A percentile compares a stretch with the other conserved stretches of the same genome.
phyloP scores from a whole-genome alignment of 2,113 vertebrate genomes.

The Asarcornis scutulata region DNA sequence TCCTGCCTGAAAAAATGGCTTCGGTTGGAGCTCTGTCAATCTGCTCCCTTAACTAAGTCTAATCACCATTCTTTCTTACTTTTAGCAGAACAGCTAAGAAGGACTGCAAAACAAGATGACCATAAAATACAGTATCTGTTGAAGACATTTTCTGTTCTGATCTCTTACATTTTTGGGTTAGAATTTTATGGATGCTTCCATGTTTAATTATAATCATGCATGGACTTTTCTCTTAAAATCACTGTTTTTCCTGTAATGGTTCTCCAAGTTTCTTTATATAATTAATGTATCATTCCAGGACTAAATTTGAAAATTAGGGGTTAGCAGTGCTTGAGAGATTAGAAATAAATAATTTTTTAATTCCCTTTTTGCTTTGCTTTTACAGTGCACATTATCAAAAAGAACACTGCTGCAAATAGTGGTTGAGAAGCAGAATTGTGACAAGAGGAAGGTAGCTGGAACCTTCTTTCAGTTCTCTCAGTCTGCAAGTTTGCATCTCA shows the following conservation, averaged over 20 bases:
- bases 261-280: not conserved
- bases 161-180: not conserved
- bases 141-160: not conserved
- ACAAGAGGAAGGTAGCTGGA: not conserved
- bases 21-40: not conserved
- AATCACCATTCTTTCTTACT: not conserved
- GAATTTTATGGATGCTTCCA: not conserved
- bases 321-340: not conserved
- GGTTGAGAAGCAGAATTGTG: not conserved
- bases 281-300: not conserved
- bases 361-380: not conserved
- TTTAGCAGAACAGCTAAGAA: not conserved
- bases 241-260: not conserved
- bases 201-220: not conserved
- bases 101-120: not conserved
- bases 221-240: not conserved
- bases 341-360: not conserved
- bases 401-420: not conserved
- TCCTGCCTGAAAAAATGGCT: not conserved
- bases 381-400: not conserved
- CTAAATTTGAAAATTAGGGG: not conserved
- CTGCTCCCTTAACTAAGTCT: not conserved
- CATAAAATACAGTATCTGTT: not conserved
- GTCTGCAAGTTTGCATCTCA: not conserved
- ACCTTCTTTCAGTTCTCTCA: not conserved